phyloP scores from a whole-genome alignment of 64 coral and sea anemone genomes.

The Hydrozoanthus tunicans region DNA sequence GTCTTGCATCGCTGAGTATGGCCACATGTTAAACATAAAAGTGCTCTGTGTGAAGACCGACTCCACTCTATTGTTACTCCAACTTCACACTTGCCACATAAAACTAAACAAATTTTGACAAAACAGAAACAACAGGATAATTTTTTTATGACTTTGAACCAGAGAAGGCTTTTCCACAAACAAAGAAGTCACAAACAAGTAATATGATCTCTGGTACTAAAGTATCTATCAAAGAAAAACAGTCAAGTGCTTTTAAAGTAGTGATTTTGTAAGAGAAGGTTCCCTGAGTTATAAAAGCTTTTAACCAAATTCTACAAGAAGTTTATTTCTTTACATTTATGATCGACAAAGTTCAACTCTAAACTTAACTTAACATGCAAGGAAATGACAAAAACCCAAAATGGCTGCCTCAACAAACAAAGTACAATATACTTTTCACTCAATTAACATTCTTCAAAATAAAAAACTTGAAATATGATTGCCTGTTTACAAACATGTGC shows the following conservation, averaged over 20 bases:
- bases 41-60: background rate
- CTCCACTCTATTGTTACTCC: background rate
- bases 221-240: no score
- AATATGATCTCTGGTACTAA: no score
- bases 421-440: background rate
- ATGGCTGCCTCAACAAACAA: background rate
- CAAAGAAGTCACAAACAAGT: background rate
- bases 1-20: constrained; percentile 6
- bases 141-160: no score
- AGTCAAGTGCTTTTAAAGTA: no score
- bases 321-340: background rate
- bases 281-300: background rate
- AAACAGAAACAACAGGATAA: no score
- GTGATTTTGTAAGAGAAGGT: no score
- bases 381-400: background rate
- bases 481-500: background rate
- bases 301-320: background rate
- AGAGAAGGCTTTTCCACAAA: background rate
- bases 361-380: background rate
- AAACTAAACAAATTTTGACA: constrained; percentile 8
- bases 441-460: background rate
- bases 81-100: background rate
- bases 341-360: background rate
- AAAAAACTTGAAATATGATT: background rate
- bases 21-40: constrained; percentile 40